Evolutionary conservation across 2,113 vertebrate species (phyloP), one percentile per base, ranked within the genome.

Genomic region (Hydrochoerus hydrochaeris): DNA sequence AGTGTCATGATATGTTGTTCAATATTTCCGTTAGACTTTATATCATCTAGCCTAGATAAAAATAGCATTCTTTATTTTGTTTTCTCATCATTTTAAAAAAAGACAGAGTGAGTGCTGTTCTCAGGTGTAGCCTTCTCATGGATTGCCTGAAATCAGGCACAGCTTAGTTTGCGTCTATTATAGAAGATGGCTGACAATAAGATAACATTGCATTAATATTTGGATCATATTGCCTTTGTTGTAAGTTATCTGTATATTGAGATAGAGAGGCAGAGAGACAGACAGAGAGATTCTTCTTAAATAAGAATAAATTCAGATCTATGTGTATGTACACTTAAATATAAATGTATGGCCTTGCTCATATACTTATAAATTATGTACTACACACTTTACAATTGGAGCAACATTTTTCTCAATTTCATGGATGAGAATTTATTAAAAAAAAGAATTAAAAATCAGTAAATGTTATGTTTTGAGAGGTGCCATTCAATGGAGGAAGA

Each of bases 41-140:
- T 5, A 67, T 80, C 20, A 77, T 13, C 41, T 24, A 65, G 52
- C 32, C 52, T 44, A 63, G 0, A 65, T 32, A 16, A 93, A 60
- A 78, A 28, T 12, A 90, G 8, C 22, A 32, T 81, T 60, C 12
- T 94, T 41, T 73, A 35, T 75, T 95, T 92, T 93, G 4, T 88
- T 80, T 88, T 87, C 1, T 35, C 3, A 13, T 77, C 30, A 88
- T 91, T 12, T 54, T 87, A 8, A 54, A 16, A 63, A 60, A 88
- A 86, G 4, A 71, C 9, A 88, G 16, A 13, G 65, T 69, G 14
- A 86, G 3, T 54, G 44, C 30, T 13, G 5, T 19, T 78, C 52
- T 78, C 44, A 49, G 1, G 38, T 41, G 16, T 1, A 52, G 0
- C 16, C 1, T 1, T 54, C 19, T 28, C 12, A 8, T 17, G 26